These are phyloP conservation scores for Mamestra configurata DNA, from an alignment of 1,140 invertebrate genomes.

Conservation along the genomic window DNA sequence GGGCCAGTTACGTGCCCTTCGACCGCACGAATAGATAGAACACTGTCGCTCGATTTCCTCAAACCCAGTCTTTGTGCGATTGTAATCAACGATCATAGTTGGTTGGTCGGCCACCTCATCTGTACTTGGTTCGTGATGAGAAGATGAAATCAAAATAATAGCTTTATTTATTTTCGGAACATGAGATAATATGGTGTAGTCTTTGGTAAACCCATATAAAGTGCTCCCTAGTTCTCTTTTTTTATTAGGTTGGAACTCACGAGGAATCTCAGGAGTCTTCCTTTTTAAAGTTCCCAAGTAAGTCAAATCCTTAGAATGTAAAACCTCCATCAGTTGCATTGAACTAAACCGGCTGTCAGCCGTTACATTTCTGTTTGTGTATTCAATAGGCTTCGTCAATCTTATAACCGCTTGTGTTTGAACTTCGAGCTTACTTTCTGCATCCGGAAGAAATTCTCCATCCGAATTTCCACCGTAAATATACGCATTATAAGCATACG, in stretches of 20 bases:
- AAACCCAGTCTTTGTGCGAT: not conserved
- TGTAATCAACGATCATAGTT: conserved; percentile 59
- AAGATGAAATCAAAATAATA: conserved; percentile 59
- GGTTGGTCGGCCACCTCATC: conserved; percentile 50
- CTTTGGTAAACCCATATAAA: conserved; percentile 64
- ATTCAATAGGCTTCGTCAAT: conserved; percentile 53
- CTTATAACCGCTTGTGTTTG: conserved; percentile 63
- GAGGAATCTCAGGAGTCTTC: conserved; percentile 69
- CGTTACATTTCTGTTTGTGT: conserved; percentile 61
- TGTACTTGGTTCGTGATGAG: conserved; percentile 32
- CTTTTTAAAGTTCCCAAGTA: conserved; percentile 71
- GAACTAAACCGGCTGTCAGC: conserved; percentile 60
- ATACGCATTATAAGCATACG: not conserved
- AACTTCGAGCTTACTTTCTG: conserved; percentile 59
- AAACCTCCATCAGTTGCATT: conserved; percentile 53
- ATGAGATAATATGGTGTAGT: conserved; percentile 64
- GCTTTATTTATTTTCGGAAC: conserved; percentile 36
- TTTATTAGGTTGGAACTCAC: conserved; percentile 68
- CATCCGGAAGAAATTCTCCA: conserved; percentile 32
- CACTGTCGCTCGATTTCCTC: conserved; percentile 40
- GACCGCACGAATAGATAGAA: conserved; percentile 69
- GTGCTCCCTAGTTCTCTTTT: conserved; percentile 56
- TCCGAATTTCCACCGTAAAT: not conserved
- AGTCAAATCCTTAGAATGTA: conserved; percentile 61
- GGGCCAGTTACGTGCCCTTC: conserved; percentile 76